Conservation (phyloP, 1,140 invertebrate genomes). For the Telenomus remus region DNA sequence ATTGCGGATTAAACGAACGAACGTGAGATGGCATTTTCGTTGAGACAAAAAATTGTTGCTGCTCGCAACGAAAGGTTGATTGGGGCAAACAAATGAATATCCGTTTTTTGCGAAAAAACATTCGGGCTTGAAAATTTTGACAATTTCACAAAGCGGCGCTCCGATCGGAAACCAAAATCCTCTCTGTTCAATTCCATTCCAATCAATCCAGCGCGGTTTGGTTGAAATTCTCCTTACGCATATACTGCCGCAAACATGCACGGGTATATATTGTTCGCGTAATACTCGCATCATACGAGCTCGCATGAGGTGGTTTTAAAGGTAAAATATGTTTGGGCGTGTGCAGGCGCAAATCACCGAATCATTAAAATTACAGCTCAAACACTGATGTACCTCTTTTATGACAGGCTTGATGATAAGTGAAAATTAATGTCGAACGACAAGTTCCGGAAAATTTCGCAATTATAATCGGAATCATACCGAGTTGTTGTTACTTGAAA, state of each 20-base stretch:
- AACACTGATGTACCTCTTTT: constrained; percentile 37
- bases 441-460: constrained; percentile 15
- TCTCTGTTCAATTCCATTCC: constrained; percentile 64
- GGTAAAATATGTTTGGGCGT: constrained; percentile 22
- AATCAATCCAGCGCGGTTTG: constrained; percentile 66
- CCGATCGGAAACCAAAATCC: constrained; percentile 66
- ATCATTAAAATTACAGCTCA: constrained; percentile 52
- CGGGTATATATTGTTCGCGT: constrained; percentile 48
- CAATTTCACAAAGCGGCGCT: constrained; percentile 54
- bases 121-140: constrained; percentile 43
- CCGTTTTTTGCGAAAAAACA: constrained; percentile 35
- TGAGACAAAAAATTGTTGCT: not conserved
- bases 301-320: constrained; percentile 28
- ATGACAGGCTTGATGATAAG: constrained; percentile 21
- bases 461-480: no score
- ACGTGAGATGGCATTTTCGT: no score
- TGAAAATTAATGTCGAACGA: constrained; percentile 39
- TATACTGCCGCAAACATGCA: constrained; percentile 50
- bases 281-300: constrained; percentile 39
- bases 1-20: no score
- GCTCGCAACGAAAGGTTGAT: not conserved
- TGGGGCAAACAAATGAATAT: constrained; percentile 30
- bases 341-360: constrained; percentile 21
- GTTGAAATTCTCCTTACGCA: constrained; percentile 66
- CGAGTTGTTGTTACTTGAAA: no score